Percentiles rank a stretch among this genome's conserved stretches.
phyloP scores from a whole-genome alignment of 2,113 vertebrate species.

The Phrynocephalus versicolor region DNA sequence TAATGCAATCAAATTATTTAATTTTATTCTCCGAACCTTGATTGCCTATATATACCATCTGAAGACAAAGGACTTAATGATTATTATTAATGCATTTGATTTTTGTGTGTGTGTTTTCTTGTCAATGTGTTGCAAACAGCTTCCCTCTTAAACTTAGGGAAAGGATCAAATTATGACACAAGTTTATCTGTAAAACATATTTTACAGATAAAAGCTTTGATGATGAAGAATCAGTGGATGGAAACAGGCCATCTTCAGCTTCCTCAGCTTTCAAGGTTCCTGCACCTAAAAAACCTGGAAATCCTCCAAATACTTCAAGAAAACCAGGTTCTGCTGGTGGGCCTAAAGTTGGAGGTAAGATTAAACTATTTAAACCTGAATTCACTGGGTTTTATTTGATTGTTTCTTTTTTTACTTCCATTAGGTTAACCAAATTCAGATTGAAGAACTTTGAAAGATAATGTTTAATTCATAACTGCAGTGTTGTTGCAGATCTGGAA shows the following conservation, averaged over 20 bases:
- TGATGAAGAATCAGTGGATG: slow-evolving; percentile 97
- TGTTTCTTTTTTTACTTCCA: slow-evolving; percentile 32
- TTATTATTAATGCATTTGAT: slow-evolving; percentile 58
- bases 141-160: slow-evolving; percentile 25
- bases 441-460: slow-evolving; percentile 54
- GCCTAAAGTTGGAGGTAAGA: slow-evolving; percentile 86
- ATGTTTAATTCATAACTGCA: slow-evolving; percentile 79
- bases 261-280: slow-evolving; percentile 93
- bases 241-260: slow-evolving; percentile 88
- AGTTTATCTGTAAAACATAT: slow-evolving; percentile 47
- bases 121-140: background rate
- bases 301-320: slow-evolving; percentile 82
- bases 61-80: slow-evolving; percentile 45
- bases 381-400: background rate
- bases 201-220: slow-evolving; percentile 95
- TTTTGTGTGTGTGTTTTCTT: slow-evolving; percentile 41
- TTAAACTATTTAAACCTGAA: slow-evolving; percentile 56
- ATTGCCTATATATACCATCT: slow-evolving; percentile 32
- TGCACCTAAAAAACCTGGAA: slow-evolving; percentile 90
- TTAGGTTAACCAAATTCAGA: slow-evolving; percentile 44
- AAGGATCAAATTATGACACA: slow-evolving; percentile 45
- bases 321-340: slow-evolving; percentile 87
- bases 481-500: slow-evolving; percentile 64
- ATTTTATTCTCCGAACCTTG: slow-evolving; percentile 27
- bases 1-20: background rate